A percentile compares a stretch with the other conserved stretches of the same genome.
Evolutionary conservation across 2,113 vertebrate genomes (phyloP).

Genomic region (Petrocephalus microphthalmus): DNA sequence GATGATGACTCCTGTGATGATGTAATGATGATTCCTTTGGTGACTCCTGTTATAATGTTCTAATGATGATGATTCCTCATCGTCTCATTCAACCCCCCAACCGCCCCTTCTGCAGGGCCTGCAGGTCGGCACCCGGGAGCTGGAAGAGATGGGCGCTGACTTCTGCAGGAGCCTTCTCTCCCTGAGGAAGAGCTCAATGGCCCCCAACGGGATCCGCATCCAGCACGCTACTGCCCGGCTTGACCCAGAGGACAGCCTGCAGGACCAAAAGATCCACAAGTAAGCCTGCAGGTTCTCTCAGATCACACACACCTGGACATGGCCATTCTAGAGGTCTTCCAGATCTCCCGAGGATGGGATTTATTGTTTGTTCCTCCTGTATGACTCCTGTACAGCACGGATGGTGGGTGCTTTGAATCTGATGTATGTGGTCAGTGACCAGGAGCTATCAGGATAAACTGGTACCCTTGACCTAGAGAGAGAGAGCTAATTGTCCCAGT

Average conservation of each 20-base stretch:
- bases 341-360: not conserved
- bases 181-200: slow-evolving; percentile 63
- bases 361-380: not conserved
- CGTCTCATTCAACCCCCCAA: not conserved
- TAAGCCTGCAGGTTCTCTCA: slow-evolving; percentile 34
- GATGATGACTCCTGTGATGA: not conserved
- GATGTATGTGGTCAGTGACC: not conserved
- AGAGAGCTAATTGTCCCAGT: not conserved
- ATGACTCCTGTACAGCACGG: not conserved
- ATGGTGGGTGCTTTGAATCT: not conserved
- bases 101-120: slow-evolving; percentile 61
- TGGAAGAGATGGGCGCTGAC: slow-evolving; percentile 86
- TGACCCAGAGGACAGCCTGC: slow-evolving; percentile 56
- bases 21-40: not conserved
- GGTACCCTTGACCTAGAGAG: not conserved
- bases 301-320: not conserved
- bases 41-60: not conserved
- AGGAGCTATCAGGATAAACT: not conserved
- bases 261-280: slow-evolving; percentile 61
- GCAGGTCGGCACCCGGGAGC: slow-evolving; percentile 73
- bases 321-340: not conserved
- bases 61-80: not conserved
- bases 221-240: slow-evolving; percentile 52
- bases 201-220: slow-evolving; percentile 61
- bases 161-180: slow-evolving; percentile 82